Conservation (phyloP, 1,140 invertebrate genomes). For the Globodera rostochiensis region DNA sequence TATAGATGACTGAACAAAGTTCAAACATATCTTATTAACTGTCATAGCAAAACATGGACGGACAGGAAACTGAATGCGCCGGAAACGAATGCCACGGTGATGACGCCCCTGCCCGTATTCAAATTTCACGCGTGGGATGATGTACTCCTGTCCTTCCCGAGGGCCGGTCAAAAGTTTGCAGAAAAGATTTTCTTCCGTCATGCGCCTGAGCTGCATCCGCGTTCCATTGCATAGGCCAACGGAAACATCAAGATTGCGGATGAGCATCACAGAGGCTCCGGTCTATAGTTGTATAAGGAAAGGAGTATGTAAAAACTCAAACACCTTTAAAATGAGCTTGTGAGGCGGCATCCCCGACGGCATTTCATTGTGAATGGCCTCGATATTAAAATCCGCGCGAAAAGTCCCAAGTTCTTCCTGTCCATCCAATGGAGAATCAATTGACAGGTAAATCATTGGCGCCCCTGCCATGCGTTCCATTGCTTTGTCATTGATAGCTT, state of each 20-base stretch:
- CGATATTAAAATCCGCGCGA: conserved; percentile 29
- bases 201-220: background rate
- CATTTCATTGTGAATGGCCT: conserved; percentile 42
- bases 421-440: background rate
- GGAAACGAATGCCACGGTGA: background rate
- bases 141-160: conserved; percentile 12
- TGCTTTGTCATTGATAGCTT: background rate
- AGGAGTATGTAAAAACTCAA: background rate
- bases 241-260: conserved; percentile 1
- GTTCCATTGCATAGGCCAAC: conserved; percentile 3
- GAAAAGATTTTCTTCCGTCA: background rate
- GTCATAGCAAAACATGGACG: conserved; percentile 69
- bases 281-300: background rate
- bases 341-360: conserved; percentile 66
- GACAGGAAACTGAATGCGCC: conserved; percentile 69
- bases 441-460: background rate
- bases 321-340: conserved; percentile 64
- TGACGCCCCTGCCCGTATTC: conserved; percentile 20
- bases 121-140: conserved; percentile 3
- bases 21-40: conserved; percentile 67
- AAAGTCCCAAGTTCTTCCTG: background rate
- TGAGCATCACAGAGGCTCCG: background rate
- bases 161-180: background rate
- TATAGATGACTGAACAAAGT: background rate
- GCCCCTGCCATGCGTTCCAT: background rate